Evolutionary conservation across 2,888 invertebrate genomes (phyloP), one percentile per base, ranked within the genome.

Genomic region (Heliconius aoede): DNA sequence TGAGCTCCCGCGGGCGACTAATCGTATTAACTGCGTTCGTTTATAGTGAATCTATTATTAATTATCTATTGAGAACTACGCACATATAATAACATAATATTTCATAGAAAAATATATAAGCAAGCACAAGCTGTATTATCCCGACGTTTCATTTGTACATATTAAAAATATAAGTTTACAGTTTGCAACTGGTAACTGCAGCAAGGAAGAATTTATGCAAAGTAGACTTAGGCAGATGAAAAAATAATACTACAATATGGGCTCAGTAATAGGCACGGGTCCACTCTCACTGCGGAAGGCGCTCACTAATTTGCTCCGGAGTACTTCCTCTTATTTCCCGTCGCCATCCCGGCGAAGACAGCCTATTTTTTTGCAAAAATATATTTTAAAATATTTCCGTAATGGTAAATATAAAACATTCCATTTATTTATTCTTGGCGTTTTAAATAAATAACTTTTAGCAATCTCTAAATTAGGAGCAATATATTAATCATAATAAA

Each of bases 211-310:
- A 69, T 69, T 69, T 69, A 69, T 89, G 83, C 83, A 84, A 81
- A 80, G 82, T 78, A 81, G 82, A 81, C 82, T 82, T 84, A 84
- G 84, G 82, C 84, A 89, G 85, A 90, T 91, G 88, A 90, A 89
- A 90, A 91, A 91, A 91, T 91, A 90, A 90, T 90, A 89, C 86
- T 87, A 91, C 91, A 92, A 92, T 91, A 88, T 90, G 87, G 86
- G 87, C 84, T 86, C 84, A 84, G 85, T 91, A 91, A 90, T 89
- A 87, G 87, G 85, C 85, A 84, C 88, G 84, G 89, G 91, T 89
- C 92, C 91, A 90, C 90, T 90, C 90, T 89, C 89, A 91, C 90
- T 89, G 89, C 88, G 85, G 83, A 86, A 86, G 84, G 83, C 84
- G 84, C 85, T 88, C 88, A 92, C 90, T 93, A 92, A 93, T 93